A percentile compares a stretch with the other conserved stretches of the same genome.
Conservation (phyloP, 2,113 vertebrate genomes). For the Hippocampus abdominalis region DNA sequence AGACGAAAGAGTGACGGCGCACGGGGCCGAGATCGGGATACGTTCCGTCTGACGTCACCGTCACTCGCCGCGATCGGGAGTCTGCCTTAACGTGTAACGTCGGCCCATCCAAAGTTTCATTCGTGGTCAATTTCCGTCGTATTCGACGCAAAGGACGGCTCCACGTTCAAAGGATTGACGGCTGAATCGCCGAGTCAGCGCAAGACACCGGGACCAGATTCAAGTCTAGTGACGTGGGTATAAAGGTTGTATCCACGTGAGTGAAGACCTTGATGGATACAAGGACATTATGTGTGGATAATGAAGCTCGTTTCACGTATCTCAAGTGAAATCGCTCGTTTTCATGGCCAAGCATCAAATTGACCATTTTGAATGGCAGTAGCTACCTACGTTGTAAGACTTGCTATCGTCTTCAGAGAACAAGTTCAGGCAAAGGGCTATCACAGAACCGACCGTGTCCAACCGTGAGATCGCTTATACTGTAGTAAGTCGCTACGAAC, state of each 20-base stretch:
- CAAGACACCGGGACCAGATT: neutral
- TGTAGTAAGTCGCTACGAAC: too few species aligned
- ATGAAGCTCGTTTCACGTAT: neutral
- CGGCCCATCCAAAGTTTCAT: too few species aligned
- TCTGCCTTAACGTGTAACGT: neutral
- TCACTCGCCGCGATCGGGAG: neutral
- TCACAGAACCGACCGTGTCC: too few species aligned
- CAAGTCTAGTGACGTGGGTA: neutral
- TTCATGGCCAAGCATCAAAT: too few species aligned
- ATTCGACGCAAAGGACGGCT: neutral
- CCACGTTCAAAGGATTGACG: neutral
- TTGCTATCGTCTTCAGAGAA: too few species aligned
- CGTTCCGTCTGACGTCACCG: neutral
- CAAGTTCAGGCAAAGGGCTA: too few species aligned
- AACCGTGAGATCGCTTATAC: too few species aligned
- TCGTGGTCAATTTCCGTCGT: too few species aligned
- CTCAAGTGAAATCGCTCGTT: neutral
- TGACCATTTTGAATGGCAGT: too few species aligned
- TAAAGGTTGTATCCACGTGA: neutral
- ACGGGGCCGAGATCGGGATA: neutral
- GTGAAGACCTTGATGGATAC: neutral
- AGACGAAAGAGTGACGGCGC: conserved; percentile 1
- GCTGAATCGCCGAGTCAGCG: neutral
- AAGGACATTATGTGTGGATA: neutral
- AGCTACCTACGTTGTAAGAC: neutral